Evolutionary conservation across 2,113 vertebrate species (phyloP).

Genomic region (Pelmatolapia mariae): DNA sequence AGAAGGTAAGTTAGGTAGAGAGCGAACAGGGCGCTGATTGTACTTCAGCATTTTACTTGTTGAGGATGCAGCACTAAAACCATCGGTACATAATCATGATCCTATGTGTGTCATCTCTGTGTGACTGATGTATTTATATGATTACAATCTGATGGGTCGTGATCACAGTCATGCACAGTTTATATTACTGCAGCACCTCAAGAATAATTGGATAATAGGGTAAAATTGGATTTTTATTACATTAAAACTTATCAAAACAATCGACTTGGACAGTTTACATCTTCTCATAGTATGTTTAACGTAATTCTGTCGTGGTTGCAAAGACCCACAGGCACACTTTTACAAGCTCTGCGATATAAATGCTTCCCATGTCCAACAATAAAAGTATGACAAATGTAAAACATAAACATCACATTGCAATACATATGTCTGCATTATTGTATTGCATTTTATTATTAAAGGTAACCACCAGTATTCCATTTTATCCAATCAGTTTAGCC

Average conservation of each 20-base stretch:
- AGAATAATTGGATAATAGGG: neutral
- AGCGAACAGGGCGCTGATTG: neutral
- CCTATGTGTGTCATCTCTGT: neutral
- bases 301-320: neutral
- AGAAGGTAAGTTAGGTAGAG: neutral
- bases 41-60: neutral
- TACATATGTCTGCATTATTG: neutral
- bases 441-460: neutral
- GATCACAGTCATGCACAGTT: neutral
- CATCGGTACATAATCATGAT: neutral
- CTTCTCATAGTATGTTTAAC: neutral
- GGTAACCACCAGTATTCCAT: neutral
- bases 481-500: neutral
- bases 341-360: neutral
- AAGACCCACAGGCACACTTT: neutral
- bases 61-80: neutral
- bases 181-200: neutral
- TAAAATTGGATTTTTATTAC: neutral
- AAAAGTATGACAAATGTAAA: neutral
- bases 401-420: neutral
- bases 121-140: neutral
- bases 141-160: neutral
- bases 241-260: neutral
- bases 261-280: neutral
- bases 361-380: neutral